These are phyloP conservation scores for Calameuta pallipes DNA, from an alignment of 2,888 invertebrate species.

Conservation along the genomic window DNA sequence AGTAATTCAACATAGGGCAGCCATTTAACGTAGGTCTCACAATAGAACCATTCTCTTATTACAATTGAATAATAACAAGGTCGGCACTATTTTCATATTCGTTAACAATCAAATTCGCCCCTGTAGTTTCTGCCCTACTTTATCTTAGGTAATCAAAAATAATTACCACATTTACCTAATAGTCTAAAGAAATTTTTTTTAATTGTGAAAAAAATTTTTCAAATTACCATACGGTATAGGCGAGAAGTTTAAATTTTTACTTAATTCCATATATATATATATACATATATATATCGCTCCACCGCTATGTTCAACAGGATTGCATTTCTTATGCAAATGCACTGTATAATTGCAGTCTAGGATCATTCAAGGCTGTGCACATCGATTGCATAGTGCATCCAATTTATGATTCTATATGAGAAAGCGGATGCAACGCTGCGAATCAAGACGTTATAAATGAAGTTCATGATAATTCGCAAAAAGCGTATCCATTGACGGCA, in stretches of 20 bases:
- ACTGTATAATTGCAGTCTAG: not conserved
- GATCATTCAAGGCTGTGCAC: not conserved
- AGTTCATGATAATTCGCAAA: not conserved
- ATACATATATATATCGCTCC: not conserved
- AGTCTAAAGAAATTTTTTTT: not conserved
- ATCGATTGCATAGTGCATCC: not conserved
- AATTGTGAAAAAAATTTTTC: not conserved
- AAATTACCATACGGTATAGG: no score
- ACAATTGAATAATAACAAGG: not conserved
- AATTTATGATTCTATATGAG: not conserved
- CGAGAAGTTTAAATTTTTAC: not conserved
- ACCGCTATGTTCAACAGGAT: not conserved
- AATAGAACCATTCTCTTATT: not conserved
- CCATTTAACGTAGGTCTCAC: not conserved
- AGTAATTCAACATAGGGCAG: not conserved
- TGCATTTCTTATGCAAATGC: not conserved
- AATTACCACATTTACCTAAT: not conserved
- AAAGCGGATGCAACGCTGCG: not conserved
- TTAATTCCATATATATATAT: not conserved
- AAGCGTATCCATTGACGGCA: not conserved
- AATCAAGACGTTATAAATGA: not conserved
- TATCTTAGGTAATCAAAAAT: not conserved
- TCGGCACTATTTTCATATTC: conserved; percentile 1
- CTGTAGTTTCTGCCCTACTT: not conserved
- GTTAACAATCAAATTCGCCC: not conserved